phyloP scores from a whole-genome alignment of 2,888 invertebrate genomes.

The Oscheius myriophilus region DNA sequence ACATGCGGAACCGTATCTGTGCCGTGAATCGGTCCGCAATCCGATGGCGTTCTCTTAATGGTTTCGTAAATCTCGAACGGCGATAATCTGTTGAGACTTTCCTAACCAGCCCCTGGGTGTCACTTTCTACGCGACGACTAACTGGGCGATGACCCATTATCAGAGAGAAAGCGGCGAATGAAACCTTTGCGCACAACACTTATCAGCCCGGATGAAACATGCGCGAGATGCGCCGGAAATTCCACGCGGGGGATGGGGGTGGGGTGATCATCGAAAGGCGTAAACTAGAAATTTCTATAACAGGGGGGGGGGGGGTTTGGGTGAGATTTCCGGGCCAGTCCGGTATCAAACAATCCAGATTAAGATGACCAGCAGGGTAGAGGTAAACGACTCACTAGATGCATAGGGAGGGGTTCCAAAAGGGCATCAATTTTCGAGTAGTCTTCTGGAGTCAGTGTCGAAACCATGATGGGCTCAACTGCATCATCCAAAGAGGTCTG shows the following conservation, averaged over 20 bases:
- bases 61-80: neutral
- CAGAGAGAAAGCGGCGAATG: slow-evolving; percentile 22
- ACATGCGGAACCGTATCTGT: neutral
- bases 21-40: neutral
- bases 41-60: neutral
- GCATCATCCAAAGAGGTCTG: no score
- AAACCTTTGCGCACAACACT: slow-evolving; percentile 10
- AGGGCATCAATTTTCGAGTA: no score
- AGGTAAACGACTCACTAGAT: no score
- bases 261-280: neutral
- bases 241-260: neutral
- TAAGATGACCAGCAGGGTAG: no score
- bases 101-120: slow-evolving; percentile 12
- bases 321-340: no score
- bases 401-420: no score
- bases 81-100: neutral
- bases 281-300: no score
- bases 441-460: no score
- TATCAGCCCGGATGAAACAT: no score
- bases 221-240: neutral
- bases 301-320: no score
- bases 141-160: slow-evolving; percentile 27
- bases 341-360: no score
- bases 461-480: no score
- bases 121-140: slow-evolving; percentile 26